phyloP scores from a whole-genome alignment of 1,140 invertebrate species.

The Watersipora subatra region DNA sequence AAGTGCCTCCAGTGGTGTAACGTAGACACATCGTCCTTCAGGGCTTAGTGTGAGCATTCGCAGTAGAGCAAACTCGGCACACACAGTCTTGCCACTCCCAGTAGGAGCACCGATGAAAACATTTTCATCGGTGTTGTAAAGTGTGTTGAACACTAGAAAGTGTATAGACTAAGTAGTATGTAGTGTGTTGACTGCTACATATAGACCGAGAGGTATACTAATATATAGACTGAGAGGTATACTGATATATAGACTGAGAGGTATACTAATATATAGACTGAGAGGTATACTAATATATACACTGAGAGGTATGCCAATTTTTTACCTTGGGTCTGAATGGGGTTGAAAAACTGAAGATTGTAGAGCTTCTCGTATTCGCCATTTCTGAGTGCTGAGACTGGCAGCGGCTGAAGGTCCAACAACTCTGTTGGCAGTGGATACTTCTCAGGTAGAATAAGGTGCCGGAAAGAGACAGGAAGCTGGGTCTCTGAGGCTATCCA shows the following conservation, averaged over 20 bases:
- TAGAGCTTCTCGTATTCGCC: constrained; percentile 73
- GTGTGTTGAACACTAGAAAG: constrained; percentile 77
- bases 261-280: neutral
- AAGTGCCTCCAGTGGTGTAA: constrained; percentile 78
- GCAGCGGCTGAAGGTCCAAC: constrained; percentile 90
- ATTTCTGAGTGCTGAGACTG: constrained; percentile 63
- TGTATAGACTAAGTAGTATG: too few species aligned
- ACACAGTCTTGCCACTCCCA: constrained; percentile 90
- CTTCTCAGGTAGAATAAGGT: constrained; percentile 94
- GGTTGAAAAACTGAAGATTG: constrained; percentile 85
- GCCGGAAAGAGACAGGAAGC: constrained; percentile 89
- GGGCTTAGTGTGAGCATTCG: constrained; percentile 56
- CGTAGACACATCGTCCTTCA: constrained; percentile 65
- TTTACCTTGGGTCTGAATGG: constrained; percentile 83
- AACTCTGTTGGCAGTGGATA: constrained; percentile 94
- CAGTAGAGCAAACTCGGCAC: constrained; percentile 91
- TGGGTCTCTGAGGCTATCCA: constrained; percentile 72
- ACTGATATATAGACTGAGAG: too few species aligned
- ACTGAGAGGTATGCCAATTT: neutral
- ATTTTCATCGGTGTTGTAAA: constrained; percentile 97
- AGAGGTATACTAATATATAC: neutral
- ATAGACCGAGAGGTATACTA: too few species aligned
- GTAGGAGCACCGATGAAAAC: constrained; percentile 95
- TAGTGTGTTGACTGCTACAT: neutral
- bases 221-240: too few species aligned